Base-by-base conservation (phyloP, 1,140 invertebrate species). In the Mycetomoellerius zeteki region DNA sequence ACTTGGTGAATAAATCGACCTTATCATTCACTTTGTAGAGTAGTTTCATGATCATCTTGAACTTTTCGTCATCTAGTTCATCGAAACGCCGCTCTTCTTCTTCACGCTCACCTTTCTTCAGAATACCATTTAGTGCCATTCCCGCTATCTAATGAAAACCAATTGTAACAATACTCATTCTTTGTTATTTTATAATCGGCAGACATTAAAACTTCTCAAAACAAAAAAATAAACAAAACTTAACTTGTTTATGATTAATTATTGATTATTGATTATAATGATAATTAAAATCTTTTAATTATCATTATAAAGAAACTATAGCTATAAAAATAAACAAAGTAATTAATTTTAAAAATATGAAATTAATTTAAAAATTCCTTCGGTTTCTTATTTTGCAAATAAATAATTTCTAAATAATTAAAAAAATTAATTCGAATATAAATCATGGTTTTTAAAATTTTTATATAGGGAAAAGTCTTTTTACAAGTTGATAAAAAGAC, bases 1-100 rank as follows among this genome's bases (percentile, higher is more conserved):
- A 97, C 71, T 96, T 96, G 3, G 89, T 89, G 91, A 97, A 97
- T 3, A 97, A 92, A 94, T 97, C 96, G 52, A 96, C 88, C 77
- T 96, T 96, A 54, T 96, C 94, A 87, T 97, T 97, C 27, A 96
- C 93, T n/a, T 95, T 95, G 89, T 97, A 96, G 7, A 97, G 94
- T 56, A 97, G 92, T 27, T 96, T 95, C 89, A 97, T 97, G 82
- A 97, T 97, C 86, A 95, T 96, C 89, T 96, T 96, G 92, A 97
- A 97, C 78, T 96, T 96, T 54, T 96, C 93, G 91, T 97, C 97
- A 21, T 95, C 93, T 56, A 96, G 94, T 19, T 93, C 93, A 52
- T 96, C 94, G 14, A 97, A 94, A 73, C 96, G 96, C 75, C 96
- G 95, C 75, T 96, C 94, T 0, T 96, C 96, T 73, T 96, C 95